A percentile compares a stretch with the other conserved stretches of the same genome.
Conservation (phyloP, 2,888 invertebrate species). For the Neria commutata region DNA sequence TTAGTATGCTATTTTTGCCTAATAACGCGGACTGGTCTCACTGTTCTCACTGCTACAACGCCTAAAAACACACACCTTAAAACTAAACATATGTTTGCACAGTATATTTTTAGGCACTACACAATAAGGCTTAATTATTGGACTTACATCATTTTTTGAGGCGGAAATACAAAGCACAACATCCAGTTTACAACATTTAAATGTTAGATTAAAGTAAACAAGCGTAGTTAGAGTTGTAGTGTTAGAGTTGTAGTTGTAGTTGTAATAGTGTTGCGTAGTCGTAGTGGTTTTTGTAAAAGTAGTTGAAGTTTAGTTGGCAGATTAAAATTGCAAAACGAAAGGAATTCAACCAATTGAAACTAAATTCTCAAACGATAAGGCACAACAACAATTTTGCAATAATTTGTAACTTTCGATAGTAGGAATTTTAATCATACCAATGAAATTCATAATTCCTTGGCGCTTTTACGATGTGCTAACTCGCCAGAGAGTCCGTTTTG, state of each 20-base stretch:
- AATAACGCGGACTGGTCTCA: too few species aligned
- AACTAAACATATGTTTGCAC: neutral
- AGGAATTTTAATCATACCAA: slow-evolving; percentile 56
- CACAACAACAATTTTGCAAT: slow-evolving; percentile 18
- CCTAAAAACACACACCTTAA: neutral
- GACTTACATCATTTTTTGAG: neutral
- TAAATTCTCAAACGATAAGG: slow-evolving; percentile 18
- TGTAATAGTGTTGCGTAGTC: too few species aligned
- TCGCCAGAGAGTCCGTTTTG: slow-evolving; percentile 58
- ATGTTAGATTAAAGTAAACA: neutral
- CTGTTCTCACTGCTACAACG: too few species aligned
- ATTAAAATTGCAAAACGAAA: slow-evolving; percentile 16
- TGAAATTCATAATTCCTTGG: slow-evolving; percentile 64
- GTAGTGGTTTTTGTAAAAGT: neutral
- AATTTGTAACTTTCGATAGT: neutral
- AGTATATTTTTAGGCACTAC: neutral
- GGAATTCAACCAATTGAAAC: slow-evolving; percentile 15
- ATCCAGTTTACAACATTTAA: slow-evolving; percentile 2
- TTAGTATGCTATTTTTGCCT: too few species aligned
- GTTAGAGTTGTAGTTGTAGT: neutral
- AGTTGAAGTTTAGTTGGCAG: slow-evolving; percentile 17
- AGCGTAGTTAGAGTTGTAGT: neutral
- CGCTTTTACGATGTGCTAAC: slow-evolving; percentile 62
- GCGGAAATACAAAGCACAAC: slow-evolving; percentile 6
- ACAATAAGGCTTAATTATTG: neutral